Base-by-base conservation (phyloP, 2,797 vertebrate genomes). In the Cossypha heuglini region DNA sequence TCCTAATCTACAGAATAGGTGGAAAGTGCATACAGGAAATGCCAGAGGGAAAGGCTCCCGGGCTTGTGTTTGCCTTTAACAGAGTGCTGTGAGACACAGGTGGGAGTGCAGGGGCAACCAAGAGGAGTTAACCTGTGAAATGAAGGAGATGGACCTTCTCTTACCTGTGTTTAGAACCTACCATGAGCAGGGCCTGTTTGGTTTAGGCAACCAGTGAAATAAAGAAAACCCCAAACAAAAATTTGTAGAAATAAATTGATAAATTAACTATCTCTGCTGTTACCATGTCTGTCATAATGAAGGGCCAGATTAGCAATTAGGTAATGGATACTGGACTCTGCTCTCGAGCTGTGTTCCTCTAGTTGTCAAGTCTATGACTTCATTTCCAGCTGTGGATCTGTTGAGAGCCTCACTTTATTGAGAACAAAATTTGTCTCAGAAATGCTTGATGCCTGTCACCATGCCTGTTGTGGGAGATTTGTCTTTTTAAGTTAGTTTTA, bases 131-230 rank as follows among this genome's bases (percentile, higher is more conserved):
- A 24, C 9, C 12, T 2, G 2, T 9, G 51, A 73, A 52, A 71
- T 24, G 48, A 62, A 59, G 52, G 78, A 61, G 15, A 9, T 1
- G 0, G 54, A 35, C 35, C 16, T 87, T 40, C 31, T 69, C 40
- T 58, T 26, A 9, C 14, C 17, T 38, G 4, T 19, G 6, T 38
- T 54, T 49, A 58, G 43, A 83, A 40, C 31, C 9, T 52, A 12
- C 40, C 7, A 1, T 0, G 2, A 25, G 40, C 46, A 46, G 20
- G 13, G 13, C 20, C 25, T 6, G 0, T 25, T 78, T 2, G 45
- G 25, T 69, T 85, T 85, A 58, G 46, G 49, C 42, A 88, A 17
- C 11, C 28, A 52, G 37, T 45, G 51, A 68, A 68, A 62, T 83
- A 46, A 61, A 80, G 45, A 58, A 63, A 75, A 59, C 24, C 5